Evolutionary conservation across 1,140 invertebrate species (phyloP), one percentile per base, ranked within the genome.

Genomic region (Heliconius hewitsoni): DNA sequence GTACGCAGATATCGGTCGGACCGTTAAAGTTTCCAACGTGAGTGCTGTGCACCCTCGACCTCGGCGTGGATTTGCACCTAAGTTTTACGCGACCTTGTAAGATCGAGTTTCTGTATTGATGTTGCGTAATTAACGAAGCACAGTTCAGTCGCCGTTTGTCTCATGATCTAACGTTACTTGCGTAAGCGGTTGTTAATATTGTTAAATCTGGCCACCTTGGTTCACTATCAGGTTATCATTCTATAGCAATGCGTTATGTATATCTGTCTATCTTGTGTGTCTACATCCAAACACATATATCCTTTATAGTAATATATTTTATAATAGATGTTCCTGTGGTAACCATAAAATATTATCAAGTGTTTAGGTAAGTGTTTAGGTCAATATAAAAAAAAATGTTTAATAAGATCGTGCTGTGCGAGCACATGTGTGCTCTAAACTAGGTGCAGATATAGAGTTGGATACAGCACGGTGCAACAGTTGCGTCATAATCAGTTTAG

Each of bases 31-130:
- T 73, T 73, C 50, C 71, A 78, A 66, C 30, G 60, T 66, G 71
- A 72, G 34, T 46, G 42, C 72, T 46, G 23, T 79, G n/a, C 76
- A 81, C 80, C 80, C 80, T 78, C 80, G 80, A 78, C 81, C 81
- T 82, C 81, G 81, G 72, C 55, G 66, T 70, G 78, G 74, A 76
- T 82, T 79, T 79, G 77, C 81, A 66, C 78, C 55, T 70, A 66
- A 79, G 78, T 73, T 82, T 79, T 76, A 73, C 30, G 66, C 78
- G 81, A 79, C 81, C 81, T 82, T 79, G 81, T 66, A 27, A 76
- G 75, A 82, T 82, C 81, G 81, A 82, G 81, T 82, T 82, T 82
- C 81, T 82, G 81, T 81, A 75, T 76, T 75, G 76, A 81, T 74
- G 73, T 82, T 82, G 81, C 78, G 81, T 73, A 82, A 82, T 82